These are phyloP conservation scores for Athrips mouffetella DNA, from an alignment of 2,888 invertebrate species.

Conservation along the genomic window DNA sequence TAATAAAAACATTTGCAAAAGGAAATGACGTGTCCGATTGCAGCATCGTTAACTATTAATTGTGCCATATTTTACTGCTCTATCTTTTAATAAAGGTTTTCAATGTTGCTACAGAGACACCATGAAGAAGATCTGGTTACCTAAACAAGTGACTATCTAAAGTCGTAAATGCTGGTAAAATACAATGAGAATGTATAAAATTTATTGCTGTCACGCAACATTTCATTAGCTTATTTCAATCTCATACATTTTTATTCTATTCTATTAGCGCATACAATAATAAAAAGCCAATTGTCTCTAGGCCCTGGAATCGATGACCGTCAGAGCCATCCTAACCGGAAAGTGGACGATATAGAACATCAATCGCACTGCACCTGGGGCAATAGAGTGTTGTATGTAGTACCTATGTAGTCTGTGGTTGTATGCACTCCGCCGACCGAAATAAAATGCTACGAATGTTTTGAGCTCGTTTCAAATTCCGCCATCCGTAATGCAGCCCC, in stretches of 20 bases:
- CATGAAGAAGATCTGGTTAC: neutral
- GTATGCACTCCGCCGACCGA: neutral
- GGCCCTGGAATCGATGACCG: slow-evolving; percentile 18
- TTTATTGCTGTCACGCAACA: too few species aligned
- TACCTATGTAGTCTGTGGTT: neutral
- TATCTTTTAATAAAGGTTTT: neutral
- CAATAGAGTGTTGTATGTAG: too few species aligned
- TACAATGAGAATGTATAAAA: too few species aligned
- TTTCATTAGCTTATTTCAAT: too few species aligned
- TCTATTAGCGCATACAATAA: too few species aligned
- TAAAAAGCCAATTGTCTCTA: too few species aligned
- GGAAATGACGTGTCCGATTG: slow-evolving; percentile 11
- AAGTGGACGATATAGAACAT: slow-evolving; percentile 17
- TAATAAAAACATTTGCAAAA: slow-evolving; percentile 20
- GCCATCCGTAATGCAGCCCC: slow-evolving; percentile 34
- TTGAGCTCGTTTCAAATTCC: slow-evolving; percentile 27
- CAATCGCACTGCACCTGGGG: slow-evolving; percentile 14
- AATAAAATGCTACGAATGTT: neutral
- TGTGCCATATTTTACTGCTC: slow-evolving; percentile 7
- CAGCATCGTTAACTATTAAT: slow-evolving; percentile 4
- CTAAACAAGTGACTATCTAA: too few species aligned
- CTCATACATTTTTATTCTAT: too few species aligned
- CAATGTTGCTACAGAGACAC: neutral
- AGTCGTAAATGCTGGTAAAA: too few species aligned
- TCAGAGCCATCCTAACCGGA: slow-evolving; percentile 14